These are phyloP conservation scores for Parnassius mnemosyne DNA, from an alignment of 2,888 invertebrate genomes.

Conservation along the genomic window DNA sequence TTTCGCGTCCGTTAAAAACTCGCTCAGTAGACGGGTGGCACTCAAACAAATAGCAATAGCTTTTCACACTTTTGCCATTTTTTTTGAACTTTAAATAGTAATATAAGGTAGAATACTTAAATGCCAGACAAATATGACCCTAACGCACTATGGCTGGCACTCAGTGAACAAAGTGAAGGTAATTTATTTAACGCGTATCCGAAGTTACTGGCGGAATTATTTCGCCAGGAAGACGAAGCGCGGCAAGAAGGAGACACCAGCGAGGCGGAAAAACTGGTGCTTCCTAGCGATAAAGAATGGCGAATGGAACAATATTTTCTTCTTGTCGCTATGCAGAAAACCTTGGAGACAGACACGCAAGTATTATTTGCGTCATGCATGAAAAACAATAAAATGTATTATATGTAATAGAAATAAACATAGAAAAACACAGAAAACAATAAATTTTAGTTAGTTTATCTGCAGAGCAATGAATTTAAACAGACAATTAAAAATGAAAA, in stretches of 20 bases:
- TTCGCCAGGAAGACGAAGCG: constrained; percentile 73
- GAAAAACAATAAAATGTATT: not conserved
- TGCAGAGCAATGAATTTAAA: no score
- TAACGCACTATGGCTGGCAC: constrained; percentile 75
- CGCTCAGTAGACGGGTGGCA: constrained; percentile 52
- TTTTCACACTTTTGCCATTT: constrained; percentile 3
- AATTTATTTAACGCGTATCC: constrained; percentile 85
- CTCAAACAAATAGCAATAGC: constrained; percentile 43
- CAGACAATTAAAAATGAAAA: no score
- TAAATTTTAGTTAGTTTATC: no score
- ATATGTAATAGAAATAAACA: not conserved
- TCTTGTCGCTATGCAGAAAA: constrained; percentile 83
- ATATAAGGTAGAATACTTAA: constrained; percentile 37
- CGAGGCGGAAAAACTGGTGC: constrained; percentile 79
- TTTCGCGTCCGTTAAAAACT: constrained; percentile 23
- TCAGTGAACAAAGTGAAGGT: constrained; percentile 77
- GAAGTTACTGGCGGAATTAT: constrained; percentile 81
- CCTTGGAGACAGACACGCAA: constrained; percentile 50
- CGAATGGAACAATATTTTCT: constrained; percentile 84
- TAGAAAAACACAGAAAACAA: not conserved
- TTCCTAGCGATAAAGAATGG: constrained; percentile 86
- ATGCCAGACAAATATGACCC: constrained; percentile 65
- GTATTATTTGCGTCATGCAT: constrained; percentile 26
- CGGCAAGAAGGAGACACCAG: constrained; percentile 63
- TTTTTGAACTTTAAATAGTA: not conserved